Evolutionary conservation across 2,797 vertebrate genomes (phyloP), one percentile per base, ranked within the genome.

Genomic region (Ataeniobius toweri): DNA sequence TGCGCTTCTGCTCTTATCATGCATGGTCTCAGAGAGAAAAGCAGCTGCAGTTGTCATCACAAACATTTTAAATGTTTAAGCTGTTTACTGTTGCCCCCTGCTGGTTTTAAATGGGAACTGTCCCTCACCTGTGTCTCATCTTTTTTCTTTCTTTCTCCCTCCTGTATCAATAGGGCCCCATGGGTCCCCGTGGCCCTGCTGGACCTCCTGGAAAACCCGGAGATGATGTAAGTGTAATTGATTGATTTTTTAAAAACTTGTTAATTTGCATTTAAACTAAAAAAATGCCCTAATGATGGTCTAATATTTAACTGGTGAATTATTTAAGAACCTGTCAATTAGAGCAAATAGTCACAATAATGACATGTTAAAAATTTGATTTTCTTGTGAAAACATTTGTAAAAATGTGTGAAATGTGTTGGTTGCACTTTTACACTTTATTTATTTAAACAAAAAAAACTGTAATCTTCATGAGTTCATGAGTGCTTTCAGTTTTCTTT

Each of bases 181-280:
- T 97, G 95, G 98, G 98, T 91, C 97, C 98, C 67, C 97, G 98
- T 67, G 98, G 98, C 80, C 98, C 98, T 75, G 20, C 97, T 0
- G 98, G 98, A 82, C 92, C 97, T 68, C 65, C 97, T 87, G 98
- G 98, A 90, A 99, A 99, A 93, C 91, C 98, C 26, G 98, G 98
- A 65, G 97, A 98, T 78, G 98, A 99, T 82, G 98, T 99, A 90
- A 98, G 97, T 96, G 86, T 59, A 6, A 28, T 74, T 20, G 6
- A 80, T 26, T 2, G 6, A 39, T 41, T 39, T 74, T 0, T 75
- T 36, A 26, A 41, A 75, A 41, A 50, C 48, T 16, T 72, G 10
- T 36, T 2, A 44, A 61, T 13, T 75, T 5, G 51, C 44, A 65
- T 59, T 24, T 9, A 41, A 36, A 51, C 55, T 0, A 74, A 56